Evolutionary conservation across 1,140 invertebrate genomes (phyloP), one percentile per base, ranked within the genome.

Genomic region (Ostrea denselamellosa): DNA sequence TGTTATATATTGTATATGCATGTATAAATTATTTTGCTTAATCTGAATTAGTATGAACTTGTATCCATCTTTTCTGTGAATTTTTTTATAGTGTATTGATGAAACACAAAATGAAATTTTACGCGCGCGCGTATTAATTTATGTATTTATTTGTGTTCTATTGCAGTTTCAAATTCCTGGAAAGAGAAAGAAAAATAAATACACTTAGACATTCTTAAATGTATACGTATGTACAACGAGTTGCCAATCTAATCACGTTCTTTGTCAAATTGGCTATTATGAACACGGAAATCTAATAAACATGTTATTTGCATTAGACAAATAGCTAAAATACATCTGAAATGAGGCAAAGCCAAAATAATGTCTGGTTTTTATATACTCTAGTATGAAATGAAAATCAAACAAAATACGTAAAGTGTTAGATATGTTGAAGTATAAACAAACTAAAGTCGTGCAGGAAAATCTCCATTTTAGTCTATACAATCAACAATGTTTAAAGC

Each of bases 221-320:
- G 34, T 44, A 44, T 44, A 44, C 34, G 34, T 5, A 44, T 44
- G 34, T 44, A 44, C 34, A 44, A 44, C 34, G 34, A 77, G 12
- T 34, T 5, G 28, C 68, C 12, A 28, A 1, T 34, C 22, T 34
- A 17, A 77, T 77, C 68, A 77, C 22, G 68, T 77, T 77, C 28
- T 77, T 10, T 77, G 28, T 77, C 28, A 10, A 77, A 77, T 34
- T 77, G 68, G 68, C 28, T 25, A 77, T 77, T 77, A 77, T 77
- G 25, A 10, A 77, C 68, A 77, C 68, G 68, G 68, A 77, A 77
- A 77, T 22, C 68, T 17, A 34, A 28, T 77, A 28, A 12, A 77
- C 68, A 77, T 10, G 68, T 34, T 77, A 77, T 28, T 77, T 77
- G 68, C 68, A 77, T 77, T 77, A 77, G 28, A 77, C 68, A 77